Evolutionary conservation across 2,797 vertebrate species (phyloP), one percentile per base, ranked within the genome.

Genomic region (Mycteria americana): DNA sequence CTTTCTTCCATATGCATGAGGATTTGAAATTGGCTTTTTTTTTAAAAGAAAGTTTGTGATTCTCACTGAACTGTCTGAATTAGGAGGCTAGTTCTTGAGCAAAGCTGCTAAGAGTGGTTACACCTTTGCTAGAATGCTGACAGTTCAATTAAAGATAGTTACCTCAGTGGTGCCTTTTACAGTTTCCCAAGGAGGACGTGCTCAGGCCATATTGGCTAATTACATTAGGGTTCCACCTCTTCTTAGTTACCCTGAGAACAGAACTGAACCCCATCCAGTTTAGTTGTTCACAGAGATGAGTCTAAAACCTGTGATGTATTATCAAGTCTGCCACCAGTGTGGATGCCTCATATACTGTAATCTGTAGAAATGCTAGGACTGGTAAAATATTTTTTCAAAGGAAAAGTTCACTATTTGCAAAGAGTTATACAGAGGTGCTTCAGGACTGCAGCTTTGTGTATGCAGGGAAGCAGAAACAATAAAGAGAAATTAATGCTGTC

Each of bases 101-200:
- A 79, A 39, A 89, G n/a, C 39, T 33, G 41, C 12, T 22, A 24
- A 51, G 43, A 8, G 9, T 17, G n/a, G 30, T 28, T 63, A 48
- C 11, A n/a, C 8, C 51, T 57, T 59, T 31, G 10, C 41, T 53
- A 9, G 69, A 76, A n/a, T 1, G 8, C 13, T 37, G 46, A 11
- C 13, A 11, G 11, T 28, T 51, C 54, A 35, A 9, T 19, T 15
- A 37, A 56, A 77, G 43, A 11, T 1, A 7, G 14, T 24, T 39
- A 48, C 16, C 41, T 68, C 37, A 43, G 13, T 2, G n/a, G 2
- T 70, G 21, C 27, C 30, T 31, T n/a, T 22, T 8, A 18, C 10
- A 37, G 6, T 7, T 84, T 72, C 41, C 27, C 24, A 30, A 30
- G 28, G 35, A 31, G 22, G 7, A 53, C 0, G 0, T 35, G 46